Evolutionary conservation across 2,888 invertebrate genomes (phyloP).

Genomic region (Tolmerus cingulatus): DNA sequence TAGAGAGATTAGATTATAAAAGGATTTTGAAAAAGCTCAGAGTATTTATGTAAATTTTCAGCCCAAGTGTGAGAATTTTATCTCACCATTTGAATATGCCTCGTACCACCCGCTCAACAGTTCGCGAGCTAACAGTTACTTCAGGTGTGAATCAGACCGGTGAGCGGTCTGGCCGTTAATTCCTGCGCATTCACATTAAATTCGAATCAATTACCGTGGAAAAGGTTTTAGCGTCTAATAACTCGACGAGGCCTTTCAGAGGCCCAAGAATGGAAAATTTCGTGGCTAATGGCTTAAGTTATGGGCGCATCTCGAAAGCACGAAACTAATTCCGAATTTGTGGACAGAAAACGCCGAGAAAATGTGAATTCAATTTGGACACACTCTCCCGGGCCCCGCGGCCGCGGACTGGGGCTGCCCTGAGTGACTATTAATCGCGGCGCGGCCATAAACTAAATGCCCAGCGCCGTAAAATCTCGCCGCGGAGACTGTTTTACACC

Average conservation of each 20-base stretch:
- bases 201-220: conserved; percentile 4
- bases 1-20: no score
- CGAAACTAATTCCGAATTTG: conserved; percentile 10
- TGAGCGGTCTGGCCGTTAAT: neutral
- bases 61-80: neutral
- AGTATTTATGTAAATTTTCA: neutral
- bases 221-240: neutral
- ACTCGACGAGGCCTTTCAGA: neutral
- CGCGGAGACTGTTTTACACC: conserved; percentile 6
- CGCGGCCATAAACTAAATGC: conserved; percentile 8
- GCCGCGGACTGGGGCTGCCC: neutral
- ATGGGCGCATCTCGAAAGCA: neutral
- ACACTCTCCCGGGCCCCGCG: neutral
- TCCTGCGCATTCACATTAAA: neutral
- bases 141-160: neutral
- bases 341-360: neutral
- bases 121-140: neutral
- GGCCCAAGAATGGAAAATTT: neutral
- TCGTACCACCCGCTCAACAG: neutral
- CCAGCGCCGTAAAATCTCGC: neutral
- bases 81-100: neutral
- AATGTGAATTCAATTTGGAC: conserved; percentile 13
- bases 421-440: conserved; percentile 12
- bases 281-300: conserved; percentile 27
- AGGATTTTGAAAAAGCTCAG: no score